Evolutionary conservation across 2,888 invertebrate species (phyloP).

Genomic region (Phytoseiulus persimilis): DNA sequence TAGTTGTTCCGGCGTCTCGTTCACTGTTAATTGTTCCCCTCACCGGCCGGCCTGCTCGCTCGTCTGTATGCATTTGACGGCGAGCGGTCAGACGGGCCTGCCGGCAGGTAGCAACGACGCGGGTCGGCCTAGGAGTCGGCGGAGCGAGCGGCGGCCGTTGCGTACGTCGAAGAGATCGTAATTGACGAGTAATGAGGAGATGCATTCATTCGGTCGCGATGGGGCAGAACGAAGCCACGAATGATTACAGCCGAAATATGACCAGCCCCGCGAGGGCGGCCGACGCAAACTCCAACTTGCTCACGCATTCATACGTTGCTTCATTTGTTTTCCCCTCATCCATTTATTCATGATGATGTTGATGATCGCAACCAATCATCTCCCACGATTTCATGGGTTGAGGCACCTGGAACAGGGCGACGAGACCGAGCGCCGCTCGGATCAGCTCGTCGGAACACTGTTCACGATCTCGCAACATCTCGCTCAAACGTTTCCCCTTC

Average conservation of each 20-base stretch:
- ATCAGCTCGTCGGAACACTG: too few relatives aligned
- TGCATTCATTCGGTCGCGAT: background rate
- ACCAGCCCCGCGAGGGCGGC: background rate
- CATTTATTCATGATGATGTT: background rate
- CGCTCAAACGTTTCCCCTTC: background rate
- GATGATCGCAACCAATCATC: background rate
- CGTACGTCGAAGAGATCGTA: background rate
- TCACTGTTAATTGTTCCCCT: background rate
- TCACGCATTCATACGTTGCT: background rate
- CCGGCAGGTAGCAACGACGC: background rate
- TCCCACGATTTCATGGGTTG: background rate
- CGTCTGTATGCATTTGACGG: background rate
- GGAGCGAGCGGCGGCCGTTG: background rate
- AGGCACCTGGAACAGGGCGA: background rate
- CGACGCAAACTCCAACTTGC: background rate
- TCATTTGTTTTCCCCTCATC: background rate
- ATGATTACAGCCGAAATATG: background rate
- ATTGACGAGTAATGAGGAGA: conserved; percentile 5
- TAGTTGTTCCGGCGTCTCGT: background rate
- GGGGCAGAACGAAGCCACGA: background rate
- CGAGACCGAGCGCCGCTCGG: too few relatives aligned
- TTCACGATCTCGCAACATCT: too few relatives aligned
- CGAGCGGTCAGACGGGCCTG: background rate
- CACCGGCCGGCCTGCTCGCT: background rate
- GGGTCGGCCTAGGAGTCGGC: background rate